Percentiles rank a stretch among this genome's conserved stretches.
Evolutionary conservation across 2,797 vertebrate species (phyloP).

Genomic region (Manis javanica): DNA sequence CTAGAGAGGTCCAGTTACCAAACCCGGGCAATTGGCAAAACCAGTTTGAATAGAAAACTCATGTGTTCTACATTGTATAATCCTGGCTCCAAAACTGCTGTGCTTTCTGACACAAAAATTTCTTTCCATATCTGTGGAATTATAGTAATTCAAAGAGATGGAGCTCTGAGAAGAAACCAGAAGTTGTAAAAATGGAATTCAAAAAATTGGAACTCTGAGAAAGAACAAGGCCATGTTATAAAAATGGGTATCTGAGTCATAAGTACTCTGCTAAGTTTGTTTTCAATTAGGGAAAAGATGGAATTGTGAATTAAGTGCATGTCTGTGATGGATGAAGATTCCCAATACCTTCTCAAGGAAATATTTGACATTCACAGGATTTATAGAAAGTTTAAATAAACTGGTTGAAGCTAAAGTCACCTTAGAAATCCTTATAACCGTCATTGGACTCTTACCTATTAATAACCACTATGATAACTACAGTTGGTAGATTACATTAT

Average conservation of each 20-base stretch:
- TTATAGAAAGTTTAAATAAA: not conserved
- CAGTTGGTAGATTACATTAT: not conserved
- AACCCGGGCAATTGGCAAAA: not conserved
- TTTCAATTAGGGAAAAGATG: not conserved
- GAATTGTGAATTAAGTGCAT: not conserved
- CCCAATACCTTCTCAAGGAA: not conserved
- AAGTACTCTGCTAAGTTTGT: not conserved
- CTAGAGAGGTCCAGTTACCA: not conserved
- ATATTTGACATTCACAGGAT: not conserved
- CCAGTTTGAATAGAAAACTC: not conserved
- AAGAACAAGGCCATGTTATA: not conserved
- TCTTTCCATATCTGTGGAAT: not conserved
- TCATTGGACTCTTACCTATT: not conserved
- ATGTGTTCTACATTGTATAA: not conserved
- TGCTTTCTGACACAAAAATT: not conserved
- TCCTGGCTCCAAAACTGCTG: not conserved
- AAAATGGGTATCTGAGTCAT: not conserved
- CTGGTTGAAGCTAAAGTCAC: not conserved
- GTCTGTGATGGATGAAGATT: not conserved
- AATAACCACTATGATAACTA: not conserved
- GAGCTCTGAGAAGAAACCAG: not conserved
- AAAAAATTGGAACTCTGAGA: not conserved
- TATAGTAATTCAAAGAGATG: not conserved
- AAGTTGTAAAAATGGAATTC: not conserved
- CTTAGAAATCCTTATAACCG: not conserved